These are phyloP conservation scores for Stigmatopora argus DNA, from an alignment of 2,113 vertebrate species.

Conservation along the genomic window DNA sequence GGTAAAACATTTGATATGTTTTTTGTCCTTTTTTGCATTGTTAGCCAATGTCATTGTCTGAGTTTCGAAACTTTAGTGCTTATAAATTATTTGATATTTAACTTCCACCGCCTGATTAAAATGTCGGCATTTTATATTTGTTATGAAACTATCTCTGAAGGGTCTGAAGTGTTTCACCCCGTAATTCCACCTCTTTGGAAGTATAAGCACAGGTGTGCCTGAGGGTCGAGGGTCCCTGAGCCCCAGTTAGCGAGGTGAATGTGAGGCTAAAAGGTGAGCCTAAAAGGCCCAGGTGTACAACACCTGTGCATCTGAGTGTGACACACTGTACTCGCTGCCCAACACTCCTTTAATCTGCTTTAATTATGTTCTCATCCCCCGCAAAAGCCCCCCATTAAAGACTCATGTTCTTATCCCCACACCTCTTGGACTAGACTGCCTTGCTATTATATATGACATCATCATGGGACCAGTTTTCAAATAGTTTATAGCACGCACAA, in stretches of 20 bases:
- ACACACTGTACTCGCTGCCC: conserved; percentile 15
- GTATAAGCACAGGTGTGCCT: neutral
- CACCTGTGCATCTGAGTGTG: conserved; percentile 55
- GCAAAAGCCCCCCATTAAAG: conserved; percentile 33
- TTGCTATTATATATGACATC: neutral
- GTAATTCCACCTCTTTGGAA: conserved; percentile 32
- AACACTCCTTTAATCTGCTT: conserved; percentile 28
- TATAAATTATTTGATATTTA: too few species aligned
- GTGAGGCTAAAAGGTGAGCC: conserved; percentile 34
- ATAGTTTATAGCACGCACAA: neutral
- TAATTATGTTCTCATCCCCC: conserved; percentile 49
- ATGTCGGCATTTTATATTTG: too few species aligned
- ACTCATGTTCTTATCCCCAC: neutral
- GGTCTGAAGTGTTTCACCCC: too few species aligned
- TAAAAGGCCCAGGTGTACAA: conserved; percentile 57
- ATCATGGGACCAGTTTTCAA: neutral
- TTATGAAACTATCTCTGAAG: too few species aligned
- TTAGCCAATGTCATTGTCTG: too few species aligned
- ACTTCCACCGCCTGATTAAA: too few species aligned
- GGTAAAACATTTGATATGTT: too few species aligned
- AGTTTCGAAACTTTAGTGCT: too few species aligned
- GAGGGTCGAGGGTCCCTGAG: conserved; percentile 48
- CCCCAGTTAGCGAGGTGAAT: conserved; percentile 35
- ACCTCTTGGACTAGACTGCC: neutral
- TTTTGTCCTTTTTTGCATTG: too few species aligned